phyloP scores from a whole-genome alignment of 2,797 vertebrate genomes.

The Spea hammondii region DNA sequence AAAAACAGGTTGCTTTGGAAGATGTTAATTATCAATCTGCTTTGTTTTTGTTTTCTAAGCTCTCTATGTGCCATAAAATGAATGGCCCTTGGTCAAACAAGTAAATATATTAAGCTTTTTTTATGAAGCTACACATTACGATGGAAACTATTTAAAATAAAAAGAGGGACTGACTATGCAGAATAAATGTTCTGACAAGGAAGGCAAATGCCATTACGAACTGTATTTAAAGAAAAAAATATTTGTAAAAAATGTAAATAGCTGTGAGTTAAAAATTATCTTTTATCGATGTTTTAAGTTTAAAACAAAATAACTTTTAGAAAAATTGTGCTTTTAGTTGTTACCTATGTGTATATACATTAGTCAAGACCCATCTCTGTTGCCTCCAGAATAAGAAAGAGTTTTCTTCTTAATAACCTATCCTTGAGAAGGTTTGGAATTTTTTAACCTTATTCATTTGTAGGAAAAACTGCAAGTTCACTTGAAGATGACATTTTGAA shows the following conservation, averaged over 20 bases:
- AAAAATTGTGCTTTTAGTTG: conserved; percentile 77
- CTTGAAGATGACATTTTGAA: conserved; percentile 61
- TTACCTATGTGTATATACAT: conserved; percentile 84
- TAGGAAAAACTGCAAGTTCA: conserved; percentile 60
- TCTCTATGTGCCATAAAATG: conserved; percentile 73
- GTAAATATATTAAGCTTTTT: conserved; percentile 57
- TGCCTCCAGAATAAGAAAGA: conserved; percentile 62
- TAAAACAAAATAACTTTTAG: conserved; percentile 75
- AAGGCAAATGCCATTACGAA: conserved; percentile 79
- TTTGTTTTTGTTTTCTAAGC: conserved; percentile 56
- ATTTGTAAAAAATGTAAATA: conserved; percentile 84
- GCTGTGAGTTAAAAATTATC: conserved; percentile 74
- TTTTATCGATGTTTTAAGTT: conserved; percentile 81
- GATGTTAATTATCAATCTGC: conserved; percentile 64
- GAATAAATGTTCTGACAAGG: conserved; percentile 67
- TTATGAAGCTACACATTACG: conserved; percentile 63
- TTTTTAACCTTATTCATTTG: conserved; percentile 69
- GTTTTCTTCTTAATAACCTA: conserved; percentile 65
- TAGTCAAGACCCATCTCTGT: conserved; percentile 67
- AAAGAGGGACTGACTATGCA: conserved; percentile 68
- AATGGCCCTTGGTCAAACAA: conserved; percentile 61
- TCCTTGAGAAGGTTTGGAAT: conserved; percentile 63
- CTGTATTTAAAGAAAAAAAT: conserved; percentile 85
- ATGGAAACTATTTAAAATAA: conserved; percentile 64
- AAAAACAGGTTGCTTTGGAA: conserved; percentile 60